A percentile compares a stretch with the other conserved stretches of the same genome.
Conservation (phyloP, 2,797 vertebrate species). For the Jordanella pulchra region DNA sequence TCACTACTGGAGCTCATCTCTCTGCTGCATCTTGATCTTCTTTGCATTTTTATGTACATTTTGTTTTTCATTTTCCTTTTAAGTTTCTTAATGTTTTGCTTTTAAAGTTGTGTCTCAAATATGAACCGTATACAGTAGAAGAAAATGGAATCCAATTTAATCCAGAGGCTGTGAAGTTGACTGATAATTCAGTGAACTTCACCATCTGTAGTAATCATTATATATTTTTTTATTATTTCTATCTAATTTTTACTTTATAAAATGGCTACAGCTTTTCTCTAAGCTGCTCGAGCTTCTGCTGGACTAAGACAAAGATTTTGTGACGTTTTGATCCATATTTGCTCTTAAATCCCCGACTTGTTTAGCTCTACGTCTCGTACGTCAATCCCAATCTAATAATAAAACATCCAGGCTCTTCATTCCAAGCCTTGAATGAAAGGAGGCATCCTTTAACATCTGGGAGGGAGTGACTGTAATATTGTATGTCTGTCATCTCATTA, state of each 20-base stretch:
- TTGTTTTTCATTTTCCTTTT: not conserved
- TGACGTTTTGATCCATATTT: not conserved
- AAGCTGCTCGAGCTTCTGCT: not conserved
- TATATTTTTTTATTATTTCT: not conserved
- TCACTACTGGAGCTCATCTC: not conserved
- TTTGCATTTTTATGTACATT: not conserved
- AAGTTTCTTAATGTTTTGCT: not conserved
- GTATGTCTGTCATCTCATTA: slow-evolving; percentile 51
- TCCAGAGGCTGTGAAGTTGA: not conserved
- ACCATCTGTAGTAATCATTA: not conserved
- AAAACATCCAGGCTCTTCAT: slow-evolving; percentile 11
- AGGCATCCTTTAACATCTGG: slow-evolving; percentile 48
- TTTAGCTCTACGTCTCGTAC: slow-evolving; percentile 19
- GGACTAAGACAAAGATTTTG: not conserved
- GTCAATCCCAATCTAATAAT: slow-evolving; percentile 33
- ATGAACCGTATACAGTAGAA: not conserved
- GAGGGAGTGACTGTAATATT: slow-evolving; percentile 38
- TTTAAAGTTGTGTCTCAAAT: not conserved
- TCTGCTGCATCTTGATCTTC: not conserved
- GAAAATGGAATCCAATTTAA: not conserved
- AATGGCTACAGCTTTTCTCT: not conserved
- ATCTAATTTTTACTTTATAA: not conserved
- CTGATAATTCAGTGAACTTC: not conserved
- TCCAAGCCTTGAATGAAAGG: slow-evolving; percentile 40
- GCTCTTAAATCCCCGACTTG: slow-evolving; percentile 14